Evolutionary conservation across 1,140 invertebrate genomes (phyloP), one percentile per base, ranked within the genome.

Genomic region (Lepidurus apus): DNA sequence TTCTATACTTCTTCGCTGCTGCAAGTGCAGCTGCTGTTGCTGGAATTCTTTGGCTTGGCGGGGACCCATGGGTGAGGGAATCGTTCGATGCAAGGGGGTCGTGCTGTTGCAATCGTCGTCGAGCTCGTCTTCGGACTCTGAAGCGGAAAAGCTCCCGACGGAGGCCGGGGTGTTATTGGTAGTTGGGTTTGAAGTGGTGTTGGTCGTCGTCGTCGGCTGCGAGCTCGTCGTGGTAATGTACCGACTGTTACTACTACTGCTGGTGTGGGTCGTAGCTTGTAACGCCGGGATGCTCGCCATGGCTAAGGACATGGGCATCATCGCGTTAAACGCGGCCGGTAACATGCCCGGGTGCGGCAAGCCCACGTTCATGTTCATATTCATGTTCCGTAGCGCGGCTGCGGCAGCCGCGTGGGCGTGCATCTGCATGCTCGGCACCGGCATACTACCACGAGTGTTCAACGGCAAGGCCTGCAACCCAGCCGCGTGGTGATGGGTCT

Each of bases 351-450:
- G 53, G 21, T 65, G 53, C 17, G 53, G 53, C 13, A 65, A 65
- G 4, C 53, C 53, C n/a, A 65, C 53, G 53, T 65, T 65, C 53
- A 65, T 65, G 53, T 65, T 65, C 53, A 65, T 65, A n/a, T 65
- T 65, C 45, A 47, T 65, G 21, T 65, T 65, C 53, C 53, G 53
- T n/a, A 65, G 21, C 21, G 53, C 53, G 53, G 53, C 53, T 65
- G 53, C 53, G 13, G 53, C 53, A 9, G 53, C 53, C n/a, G 53
- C 53, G 53, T 65, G 53, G 53, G 53, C 53, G 53, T 65, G 53
- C 53, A 65, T 65, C 21, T 65, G 53, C 53, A 65, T 65, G 53
- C 53, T 65, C 6, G 53, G 53, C 53, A 65, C 53, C 53, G 53
- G 53, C 53, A 65, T 65, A 9, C 17, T 65, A 11, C 53, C 53